Evolutionary conservation across 1,140 invertebrate species (phyloP).

Genomic region (Drosophila triauraria): DNA sequence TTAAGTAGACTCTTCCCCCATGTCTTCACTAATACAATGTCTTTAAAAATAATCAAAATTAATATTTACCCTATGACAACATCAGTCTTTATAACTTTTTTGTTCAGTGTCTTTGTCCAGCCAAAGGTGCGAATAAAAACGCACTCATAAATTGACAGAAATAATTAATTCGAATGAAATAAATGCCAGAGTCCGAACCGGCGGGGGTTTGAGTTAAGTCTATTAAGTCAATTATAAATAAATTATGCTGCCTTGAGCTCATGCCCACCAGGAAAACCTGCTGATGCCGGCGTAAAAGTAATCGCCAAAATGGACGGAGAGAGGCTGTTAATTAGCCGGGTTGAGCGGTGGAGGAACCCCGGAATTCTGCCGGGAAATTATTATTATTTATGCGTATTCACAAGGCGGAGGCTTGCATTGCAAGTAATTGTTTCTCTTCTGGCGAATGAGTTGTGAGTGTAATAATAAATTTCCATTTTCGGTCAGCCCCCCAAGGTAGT

Average conservation of each 20-base stretch:
- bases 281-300: constrained; percentile 47
- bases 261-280: constrained; percentile 30
- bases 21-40: neutral
- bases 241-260: constrained; percentile 64
- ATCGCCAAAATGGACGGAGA: constrained; percentile 38
- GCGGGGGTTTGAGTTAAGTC: constrained; percentile 39
- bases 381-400: constrained; percentile 70
- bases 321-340: constrained; percentile 50
- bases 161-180: constrained; percentile 66
- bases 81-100: neutral
- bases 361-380: constrained; percentile 52
- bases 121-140: constrained; percentile 16
- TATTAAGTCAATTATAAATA: constrained; percentile 81
- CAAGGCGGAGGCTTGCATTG: constrained; percentile 16
- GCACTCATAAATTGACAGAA: constrained; percentile 62
- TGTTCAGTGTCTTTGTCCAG: neutral
- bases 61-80: neutral
- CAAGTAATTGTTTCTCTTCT: constrained; percentile 58
- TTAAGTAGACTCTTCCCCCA: neutral
- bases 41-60: neutral
- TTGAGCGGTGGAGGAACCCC: neutral
- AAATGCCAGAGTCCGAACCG: constrained; percentile 42
- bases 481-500: neutral
- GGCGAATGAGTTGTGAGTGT: constrained; percentile 46
- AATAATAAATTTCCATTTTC: constrained; percentile 55